These are phyloP conservation scores for Abscondita cerata DNA, from an alignment of 2,888 invertebrate genomes.

Conservation along the genomic window DNA sequence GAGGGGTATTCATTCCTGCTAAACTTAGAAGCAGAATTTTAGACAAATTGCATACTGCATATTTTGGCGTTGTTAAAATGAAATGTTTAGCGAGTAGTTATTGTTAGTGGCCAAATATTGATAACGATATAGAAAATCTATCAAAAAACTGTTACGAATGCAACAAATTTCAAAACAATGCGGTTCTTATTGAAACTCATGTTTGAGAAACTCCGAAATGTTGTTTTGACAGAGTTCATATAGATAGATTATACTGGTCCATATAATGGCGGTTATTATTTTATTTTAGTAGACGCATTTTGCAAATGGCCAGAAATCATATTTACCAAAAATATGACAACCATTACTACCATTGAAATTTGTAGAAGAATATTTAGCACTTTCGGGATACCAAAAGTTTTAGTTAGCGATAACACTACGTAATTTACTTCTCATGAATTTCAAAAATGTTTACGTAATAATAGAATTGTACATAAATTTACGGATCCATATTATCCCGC, in stretches of 20 bases:
- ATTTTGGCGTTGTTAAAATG: slow-evolving; percentile 9
- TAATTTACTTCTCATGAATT: slow-evolving; percentile 35
- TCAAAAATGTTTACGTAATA: slow-evolving; percentile 18
- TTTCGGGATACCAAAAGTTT: slow-evolving; percentile 30
- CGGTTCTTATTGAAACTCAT: not conserved
- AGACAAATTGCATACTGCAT: slow-evolving; percentile 18
- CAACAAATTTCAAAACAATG: slow-evolving; percentile 7
- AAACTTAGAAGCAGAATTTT: slow-evolving; percentile 28
- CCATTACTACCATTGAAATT: slow-evolving; percentile 24
- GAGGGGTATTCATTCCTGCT: slow-evolving; percentile 29
- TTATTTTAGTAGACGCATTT: slow-evolving; percentile 3
- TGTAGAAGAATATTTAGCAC: slow-evolving; percentile 28
- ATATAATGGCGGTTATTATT: not conserved
- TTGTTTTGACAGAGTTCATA: not conserved
- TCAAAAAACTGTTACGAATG: not conserved
- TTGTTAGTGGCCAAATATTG: slow-evolving; percentile 7
- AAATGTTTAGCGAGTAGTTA: not conserved
- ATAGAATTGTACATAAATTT: slow-evolving; percentile 31
- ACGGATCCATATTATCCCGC: slow-evolving; percentile 35
- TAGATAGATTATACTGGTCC: slow-evolving; percentile 2
- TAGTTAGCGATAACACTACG: slow-evolving; percentile 37
- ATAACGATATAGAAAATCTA: not conserved
- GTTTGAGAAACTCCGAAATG: not conserved
- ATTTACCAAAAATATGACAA: slow-evolving; percentile 31
- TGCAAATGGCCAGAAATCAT: slow-evolving; percentile 31